Percentiles rank a stretch among this genome's conserved stretches.
phyloP scores from a whole-genome alignment of 2,797 vertebrate genomes.

The Notoglanidium macrostoma region DNA sequence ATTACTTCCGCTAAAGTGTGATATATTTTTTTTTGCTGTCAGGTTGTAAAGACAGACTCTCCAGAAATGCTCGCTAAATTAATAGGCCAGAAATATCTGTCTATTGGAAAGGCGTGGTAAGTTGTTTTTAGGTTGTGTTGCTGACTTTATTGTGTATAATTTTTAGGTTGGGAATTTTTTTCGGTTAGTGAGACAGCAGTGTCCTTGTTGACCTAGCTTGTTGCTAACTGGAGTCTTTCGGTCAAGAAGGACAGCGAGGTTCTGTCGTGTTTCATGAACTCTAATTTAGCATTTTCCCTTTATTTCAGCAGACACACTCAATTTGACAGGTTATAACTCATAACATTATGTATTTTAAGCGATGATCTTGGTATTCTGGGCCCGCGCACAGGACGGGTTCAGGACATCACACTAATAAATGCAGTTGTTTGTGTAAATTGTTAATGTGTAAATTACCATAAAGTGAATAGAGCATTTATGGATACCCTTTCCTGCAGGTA shows the following conservation, averaged over 20 bases:
- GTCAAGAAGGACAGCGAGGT: conserved; percentile 13
- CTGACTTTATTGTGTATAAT: neutral
- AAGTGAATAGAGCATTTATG: neutral
- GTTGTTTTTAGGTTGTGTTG: neutral
- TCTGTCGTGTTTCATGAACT: neutral
- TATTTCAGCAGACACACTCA: neutral
- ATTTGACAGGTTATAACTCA: neutral
- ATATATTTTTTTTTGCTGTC: neutral
- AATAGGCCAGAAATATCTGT: conserved; percentile 67
- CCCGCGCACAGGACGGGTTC: neutral
- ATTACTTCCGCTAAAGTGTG: neutral
- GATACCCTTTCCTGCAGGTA: neutral
- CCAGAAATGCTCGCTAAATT: conserved; percentile 71
- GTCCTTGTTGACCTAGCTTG: conserved; percentile 48
- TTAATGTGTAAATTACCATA: neutral
- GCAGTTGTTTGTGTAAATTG: neutral
- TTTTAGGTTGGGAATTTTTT: neutral
- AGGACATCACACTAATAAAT: neutral
- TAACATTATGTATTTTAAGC: neutral
- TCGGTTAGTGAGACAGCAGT: neutral
- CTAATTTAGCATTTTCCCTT: neutral
- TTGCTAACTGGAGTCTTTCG: conserved; percentile 12
- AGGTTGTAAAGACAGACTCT: neutral
- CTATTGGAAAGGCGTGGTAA: conserved; percentile 74
- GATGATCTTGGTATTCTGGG: neutral